Base-by-base conservation (phyloP, 2,888 invertebrate genomes). In the Therioaphis trifolii region DNA sequence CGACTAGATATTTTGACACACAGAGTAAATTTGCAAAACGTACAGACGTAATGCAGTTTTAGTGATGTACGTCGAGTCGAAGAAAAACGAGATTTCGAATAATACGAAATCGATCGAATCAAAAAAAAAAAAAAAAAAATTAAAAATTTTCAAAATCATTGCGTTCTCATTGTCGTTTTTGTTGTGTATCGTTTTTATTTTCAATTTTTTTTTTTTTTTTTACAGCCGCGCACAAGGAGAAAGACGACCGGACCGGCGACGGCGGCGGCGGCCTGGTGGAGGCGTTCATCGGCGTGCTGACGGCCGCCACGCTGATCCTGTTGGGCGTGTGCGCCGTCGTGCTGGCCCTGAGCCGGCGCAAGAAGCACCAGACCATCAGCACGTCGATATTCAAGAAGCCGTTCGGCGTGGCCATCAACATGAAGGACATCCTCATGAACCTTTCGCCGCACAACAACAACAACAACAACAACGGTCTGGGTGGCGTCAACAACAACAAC, bases 381-480 rank as follows among this genome's bases (percentile, higher is more conserved):
- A 87, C 88, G 0, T 91, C 91, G n/a, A 89, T 92, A 75, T 88
- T 92, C 63, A 90, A 91, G 86, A 92, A 92, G 88, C 92, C 92
- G 76, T 92, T 92, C 86, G 91, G 91, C 82, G 92, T 93, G 82
- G 91, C 92, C 85, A 91, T 93, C 85, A 93, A 93, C 88, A 92
- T 93, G 91, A 93, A 92, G 91, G 92, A 91, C 86, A 88, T 92
- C 35, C 89, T 92, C 85, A 89, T 91, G 89, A 92, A 91, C 88
- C 89, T 92, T 85, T 90, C 91, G 18, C 91, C 91, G 40, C 89
- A 90, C 85, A 89, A 90, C 86, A 89, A 88, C 85, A 88, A 71
- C 84, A 82, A 18, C 18, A 40, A 11, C 61, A 29, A n/a, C n/a
- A n/a, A 7, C 35, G 35, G 35, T 7, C 35, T n/a, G n/a, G 35